Base-by-base conservation (phyloP, 2,888 invertebrate species). In the Chromoteleia sp. region DNA sequence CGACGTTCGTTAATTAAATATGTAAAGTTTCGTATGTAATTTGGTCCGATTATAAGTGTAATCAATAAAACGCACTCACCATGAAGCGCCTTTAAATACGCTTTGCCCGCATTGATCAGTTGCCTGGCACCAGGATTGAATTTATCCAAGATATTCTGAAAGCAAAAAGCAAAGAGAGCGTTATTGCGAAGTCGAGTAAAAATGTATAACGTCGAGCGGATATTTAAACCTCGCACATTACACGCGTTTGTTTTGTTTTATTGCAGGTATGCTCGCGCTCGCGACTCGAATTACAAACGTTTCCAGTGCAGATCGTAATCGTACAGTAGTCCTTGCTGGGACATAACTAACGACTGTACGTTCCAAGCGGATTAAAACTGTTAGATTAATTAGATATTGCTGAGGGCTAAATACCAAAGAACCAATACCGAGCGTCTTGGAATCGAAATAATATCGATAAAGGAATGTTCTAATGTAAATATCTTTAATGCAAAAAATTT, bases 101-200 rank as follows among this genome's bases (percentile, higher is more conserved):
- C 97, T 92, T 98, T 98, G 79, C 98, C 98, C 86, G 98, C 96
- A 87, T 96, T 96, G 92, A 98, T 97, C 94, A 98, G 95, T 93
- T 98, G 98, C 89, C 97, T 94, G 48, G 98, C 97, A 84, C 97
- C 97, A 74, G 98, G 98, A 93, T 98, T 98, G 93, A 98, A 98
- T 93, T 98, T 98, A 92, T 98, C 98, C 94, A 98, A 94, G 92
- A 98, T 97, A 92, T 98, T 98, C 98, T 97, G 95, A 86, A 96
- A 96, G 92, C 93, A 93, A 89, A 91, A 85, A 88, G 85, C 83
- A 88, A 84, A 84, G 48, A 25, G 45, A 39, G 6, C 29, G 58
- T 79, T 75, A 76, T 52, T 56, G 59, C 45, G 8, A 41, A 48
- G 54, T 70, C 36, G 10, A n/a, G 15, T 7, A 33, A 33, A 58